These are phyloP conservation scores for Fulica atra DNA, from an alignment of 2,113 vertebrate genomes.

Conservation along the genomic window DNA sequence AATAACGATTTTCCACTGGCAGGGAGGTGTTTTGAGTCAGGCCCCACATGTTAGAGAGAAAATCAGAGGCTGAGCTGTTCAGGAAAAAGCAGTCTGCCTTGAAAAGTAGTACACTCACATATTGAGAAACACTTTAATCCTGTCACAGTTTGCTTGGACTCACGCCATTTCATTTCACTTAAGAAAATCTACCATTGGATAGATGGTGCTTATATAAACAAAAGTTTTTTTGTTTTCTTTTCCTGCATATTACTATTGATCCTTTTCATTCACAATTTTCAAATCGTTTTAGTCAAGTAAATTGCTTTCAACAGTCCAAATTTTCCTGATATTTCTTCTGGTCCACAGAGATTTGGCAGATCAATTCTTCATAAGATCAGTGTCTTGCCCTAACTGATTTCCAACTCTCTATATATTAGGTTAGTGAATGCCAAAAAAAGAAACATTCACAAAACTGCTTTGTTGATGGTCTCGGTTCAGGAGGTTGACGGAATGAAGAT, in stretches of 20 bases:
- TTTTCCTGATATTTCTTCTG: conserved; percentile 47
- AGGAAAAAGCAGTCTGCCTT: neutral
- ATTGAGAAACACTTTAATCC: neutral
- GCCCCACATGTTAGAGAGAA: neutral
- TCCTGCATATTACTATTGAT: conserved; percentile 51
- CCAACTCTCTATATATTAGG: conserved; percentile 42
- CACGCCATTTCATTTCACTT: neutral
- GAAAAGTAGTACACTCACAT: neutral
- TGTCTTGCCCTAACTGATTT: conserved; percentile 54
- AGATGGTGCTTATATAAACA: conserved; percentile 31
- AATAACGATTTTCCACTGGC: neutral
- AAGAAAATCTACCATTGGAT: conserved; percentile 31
- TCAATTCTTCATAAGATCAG: conserved; percentile 52
- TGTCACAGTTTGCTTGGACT: conserved; percentile 13
- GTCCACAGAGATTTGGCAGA: conserved; percentile 52
- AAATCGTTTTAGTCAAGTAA: conserved; percentile 38
- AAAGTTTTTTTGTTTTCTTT: conserved; percentile 35
- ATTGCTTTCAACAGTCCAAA: conserved; percentile 40
- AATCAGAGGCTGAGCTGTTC: neutral
- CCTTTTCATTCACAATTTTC: conserved; percentile 61
- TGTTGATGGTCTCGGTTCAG: neutral
- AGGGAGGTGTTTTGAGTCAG: neutral
- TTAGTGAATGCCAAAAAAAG: conserved; percentile 33
- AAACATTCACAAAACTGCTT: neutral
- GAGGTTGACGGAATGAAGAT: conserved; percentile 4